These are phyloP conservation scores for Cyphomyrmex costatus DNA, from an alignment of 1,140 invertebrate genomes.

Conservation along the genomic window DNA sequence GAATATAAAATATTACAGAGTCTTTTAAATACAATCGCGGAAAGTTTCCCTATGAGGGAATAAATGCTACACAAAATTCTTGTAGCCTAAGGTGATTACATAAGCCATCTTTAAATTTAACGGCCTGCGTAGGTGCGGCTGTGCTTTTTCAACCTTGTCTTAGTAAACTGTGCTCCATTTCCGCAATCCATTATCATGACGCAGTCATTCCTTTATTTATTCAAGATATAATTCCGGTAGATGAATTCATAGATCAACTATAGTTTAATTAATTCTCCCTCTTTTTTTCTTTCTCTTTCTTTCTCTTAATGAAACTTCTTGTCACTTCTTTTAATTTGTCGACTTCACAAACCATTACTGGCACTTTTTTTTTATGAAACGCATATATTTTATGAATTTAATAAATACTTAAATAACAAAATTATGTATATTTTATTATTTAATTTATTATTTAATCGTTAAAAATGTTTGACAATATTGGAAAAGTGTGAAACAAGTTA, in stretches of 20 bases:
- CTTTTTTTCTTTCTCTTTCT: no score
- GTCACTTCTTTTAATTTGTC: neutral
- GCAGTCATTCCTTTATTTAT: slow-evolving; percentile 49
- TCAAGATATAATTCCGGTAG: neutral
- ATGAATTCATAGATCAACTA: slow-evolving; percentile 3
- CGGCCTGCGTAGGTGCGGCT: slow-evolving; percentile 27
- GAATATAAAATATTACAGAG: neutral
- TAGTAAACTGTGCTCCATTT: slow-evolving; percentile 47
- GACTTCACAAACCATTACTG: neutral
- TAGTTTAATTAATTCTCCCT: neutral
- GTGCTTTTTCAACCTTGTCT: slow-evolving; percentile 64
- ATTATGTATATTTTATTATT: neutral
- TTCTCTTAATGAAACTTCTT: neutral
- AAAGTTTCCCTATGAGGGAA: slow-evolving; percentile 15
- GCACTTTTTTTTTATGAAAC: neutral
- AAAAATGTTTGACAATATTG: neutral
- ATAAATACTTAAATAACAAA: neutral
- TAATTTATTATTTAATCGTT: slow-evolving; percentile 1
- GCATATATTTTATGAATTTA: neutral
- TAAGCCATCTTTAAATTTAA: slow-evolving; percentile 59
- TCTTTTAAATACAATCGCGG: neutral
- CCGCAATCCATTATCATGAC: slow-evolving; percentile 63
- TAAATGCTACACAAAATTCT: slow-evolving; percentile 22
- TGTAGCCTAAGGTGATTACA: slow-evolving; percentile 40
- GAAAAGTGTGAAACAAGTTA: neutral